These are phyloP conservation scores for Pimpla rufipes DNA, from an alignment of 2,888 invertebrate species.

Conservation along the genomic window DNA sequence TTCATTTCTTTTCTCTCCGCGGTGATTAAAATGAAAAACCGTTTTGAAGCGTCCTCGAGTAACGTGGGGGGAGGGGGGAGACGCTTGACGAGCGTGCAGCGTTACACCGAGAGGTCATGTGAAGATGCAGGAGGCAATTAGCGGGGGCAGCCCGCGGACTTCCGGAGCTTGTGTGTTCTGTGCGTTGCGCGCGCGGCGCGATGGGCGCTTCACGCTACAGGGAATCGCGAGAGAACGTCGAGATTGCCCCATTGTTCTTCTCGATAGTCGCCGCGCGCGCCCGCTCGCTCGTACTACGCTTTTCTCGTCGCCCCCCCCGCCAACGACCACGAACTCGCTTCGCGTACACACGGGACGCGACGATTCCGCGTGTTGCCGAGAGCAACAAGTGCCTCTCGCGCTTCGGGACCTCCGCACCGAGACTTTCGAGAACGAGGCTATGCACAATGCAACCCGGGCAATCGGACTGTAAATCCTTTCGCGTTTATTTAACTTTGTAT, in stretches of 20 bases:
- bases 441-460: background rate
- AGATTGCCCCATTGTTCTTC: constrained; percentile 82
- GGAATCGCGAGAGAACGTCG: constrained; percentile 80
- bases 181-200: background rate
- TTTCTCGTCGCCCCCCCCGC: constrained; percentile 30
- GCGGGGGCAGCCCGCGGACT: constrained; percentile 82
- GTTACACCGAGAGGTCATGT: constrained; percentile 78
- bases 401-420: background rate
- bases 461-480: background rate
- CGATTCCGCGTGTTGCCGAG: background rate
- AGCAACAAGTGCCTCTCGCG: constrained; percentile 46
- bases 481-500: background rate
- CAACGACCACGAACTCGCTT: background rate
- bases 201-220: constrained; percentile 78
- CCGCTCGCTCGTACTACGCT: constrained; percentile 43
- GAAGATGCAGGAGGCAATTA: constrained; percentile 82
- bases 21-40: background rate
- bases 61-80: constrained; percentile 7
- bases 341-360: background rate
- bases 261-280: constrained; percentile 71
- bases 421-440: background rate
- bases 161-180: constrained; percentile 76
- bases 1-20: background rate
- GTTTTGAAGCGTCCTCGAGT: constrained; percentile 14
- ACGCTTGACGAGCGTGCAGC: constrained; percentile 42